phyloP scores from a whole-genome alignment of 2,797 vertebrate genomes.

The Spinus pinus region DNA sequence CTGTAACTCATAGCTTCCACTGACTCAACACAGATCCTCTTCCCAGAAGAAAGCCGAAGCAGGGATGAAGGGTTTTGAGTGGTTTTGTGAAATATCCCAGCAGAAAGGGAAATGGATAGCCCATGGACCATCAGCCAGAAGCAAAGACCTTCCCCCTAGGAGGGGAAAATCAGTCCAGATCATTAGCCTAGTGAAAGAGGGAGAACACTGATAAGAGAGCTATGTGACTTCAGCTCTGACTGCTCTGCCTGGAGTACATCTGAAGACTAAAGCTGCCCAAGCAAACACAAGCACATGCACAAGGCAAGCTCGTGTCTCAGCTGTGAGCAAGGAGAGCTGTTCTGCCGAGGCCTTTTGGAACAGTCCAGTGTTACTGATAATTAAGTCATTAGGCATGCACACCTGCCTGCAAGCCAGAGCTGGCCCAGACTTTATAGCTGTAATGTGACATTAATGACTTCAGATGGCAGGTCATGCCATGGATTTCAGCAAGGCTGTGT shows the following conservation, averaged over 20 bases:
- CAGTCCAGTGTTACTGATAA: neutral
- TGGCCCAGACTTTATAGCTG: neutral
- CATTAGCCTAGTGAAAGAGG: neutral
- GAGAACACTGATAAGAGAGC: neutral
- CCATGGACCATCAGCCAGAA: neutral
- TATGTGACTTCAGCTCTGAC: neutral
- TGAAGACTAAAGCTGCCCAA: neutral
- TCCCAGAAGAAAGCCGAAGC: neutral
- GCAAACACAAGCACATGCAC: neutral
- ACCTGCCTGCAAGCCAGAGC: neutral
- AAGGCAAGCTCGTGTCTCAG: neutral
- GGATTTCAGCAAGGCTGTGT: neutral
- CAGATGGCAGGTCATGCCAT: neutral
- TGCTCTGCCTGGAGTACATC: neutral
- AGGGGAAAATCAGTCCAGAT: neutral
- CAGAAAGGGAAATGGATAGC: neutral
- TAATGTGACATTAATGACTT: conserved; percentile 20
- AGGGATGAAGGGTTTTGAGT: neutral
- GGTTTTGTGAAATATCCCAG: neutral
- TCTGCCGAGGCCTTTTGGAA: rapidly evolving
- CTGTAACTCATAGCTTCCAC: neutral
- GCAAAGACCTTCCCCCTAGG: neutral
- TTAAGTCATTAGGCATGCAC: neutral
- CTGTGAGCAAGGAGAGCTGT: neutral
- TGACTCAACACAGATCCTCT: neutral